Evolutionary conservation across 2,888 invertebrate species (phyloP).

Genomic region (Tupiocoris notatus): DNA sequence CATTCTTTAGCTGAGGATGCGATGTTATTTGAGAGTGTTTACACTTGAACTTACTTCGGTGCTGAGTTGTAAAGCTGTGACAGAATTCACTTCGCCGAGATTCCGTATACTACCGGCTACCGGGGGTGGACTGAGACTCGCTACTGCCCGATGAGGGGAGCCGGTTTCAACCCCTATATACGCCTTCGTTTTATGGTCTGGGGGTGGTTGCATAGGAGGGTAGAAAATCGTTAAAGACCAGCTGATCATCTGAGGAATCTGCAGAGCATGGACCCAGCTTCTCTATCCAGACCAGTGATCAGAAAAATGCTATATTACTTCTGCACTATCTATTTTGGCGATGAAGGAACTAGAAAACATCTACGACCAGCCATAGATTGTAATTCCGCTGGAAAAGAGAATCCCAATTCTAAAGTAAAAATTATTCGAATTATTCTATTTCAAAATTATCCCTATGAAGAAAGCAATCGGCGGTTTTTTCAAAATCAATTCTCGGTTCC

Average conservation of each 20-base stretch:
- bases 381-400: no score
- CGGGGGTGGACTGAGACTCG: background rate
- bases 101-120: background rate
- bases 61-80: background rate
- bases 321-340: no score
- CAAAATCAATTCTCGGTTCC: no score
- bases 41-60: background rate
- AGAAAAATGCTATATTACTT: no score
- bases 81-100: background rate
- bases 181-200: background rate
- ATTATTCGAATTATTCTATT: no score
- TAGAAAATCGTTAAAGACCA: constrained; percentile 33
- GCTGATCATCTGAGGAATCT: constrained; percentile 7
- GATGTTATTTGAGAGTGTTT: no score
- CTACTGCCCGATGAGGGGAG: background rate
- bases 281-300: background rate
- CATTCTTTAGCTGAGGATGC: no score
- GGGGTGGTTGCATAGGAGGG: constrained; percentile 3
- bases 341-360: no score
- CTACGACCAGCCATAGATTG: no score
- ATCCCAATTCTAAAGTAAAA: no score
- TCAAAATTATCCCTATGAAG: no score
- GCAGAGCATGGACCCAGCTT: background rate
- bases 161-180: background rate
- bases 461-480: no score